Percentiles rank a stretch among this genome's conserved stretches.
Evolutionary conservation across 2,113 vertebrate species (phyloP).

Genomic region (Rutilus rutilus): DNA sequence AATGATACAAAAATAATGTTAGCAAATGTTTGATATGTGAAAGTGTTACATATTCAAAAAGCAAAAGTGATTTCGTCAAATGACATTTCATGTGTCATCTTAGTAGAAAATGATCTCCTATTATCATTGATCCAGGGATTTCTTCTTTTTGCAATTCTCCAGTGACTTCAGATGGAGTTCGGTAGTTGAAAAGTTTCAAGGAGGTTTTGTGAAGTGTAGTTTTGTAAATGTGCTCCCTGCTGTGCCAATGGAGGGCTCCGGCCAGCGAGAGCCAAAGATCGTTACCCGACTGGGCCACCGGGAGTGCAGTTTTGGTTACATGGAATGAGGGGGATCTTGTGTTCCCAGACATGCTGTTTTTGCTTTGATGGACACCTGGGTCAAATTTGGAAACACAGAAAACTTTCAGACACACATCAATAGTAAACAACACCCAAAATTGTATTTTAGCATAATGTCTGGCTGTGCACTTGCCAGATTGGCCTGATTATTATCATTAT

Average conservation of each 20-base stretch:
- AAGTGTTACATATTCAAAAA: neutral
- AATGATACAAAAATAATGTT: neutral
- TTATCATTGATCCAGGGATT: neutral
- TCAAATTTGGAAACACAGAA: neutral
- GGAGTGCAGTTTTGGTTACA: slow-evolving; percentile 7
- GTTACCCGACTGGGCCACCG: neutral
- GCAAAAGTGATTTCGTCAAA: neutral
- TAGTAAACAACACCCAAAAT: neutral
- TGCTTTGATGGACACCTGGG: slow-evolving; percentile 10
- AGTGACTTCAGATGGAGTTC: neutral
- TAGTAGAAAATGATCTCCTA: neutral
- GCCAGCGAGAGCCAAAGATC: neutral
- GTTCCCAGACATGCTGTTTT: neutral
- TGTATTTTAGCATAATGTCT: neutral
- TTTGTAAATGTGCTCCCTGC: slow-evolving; percentile 4
- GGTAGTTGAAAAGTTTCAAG: neutral
- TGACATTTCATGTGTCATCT: neutral
- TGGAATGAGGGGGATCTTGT: neutral
- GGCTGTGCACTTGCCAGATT: neutral
- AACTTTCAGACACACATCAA: neutral
- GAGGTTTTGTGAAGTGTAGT: neutral
- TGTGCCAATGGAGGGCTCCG: slow-evolving; percentile 1
- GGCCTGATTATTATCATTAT: neutral
- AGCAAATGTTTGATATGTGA: neutral
- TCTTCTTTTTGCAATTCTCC: neutral